Evolutionary conservation across 2,888 invertebrate species (phyloP), one percentile per base, ranked within the genome.

Genomic region (Xanthorhoe spadicearia): DNA sequence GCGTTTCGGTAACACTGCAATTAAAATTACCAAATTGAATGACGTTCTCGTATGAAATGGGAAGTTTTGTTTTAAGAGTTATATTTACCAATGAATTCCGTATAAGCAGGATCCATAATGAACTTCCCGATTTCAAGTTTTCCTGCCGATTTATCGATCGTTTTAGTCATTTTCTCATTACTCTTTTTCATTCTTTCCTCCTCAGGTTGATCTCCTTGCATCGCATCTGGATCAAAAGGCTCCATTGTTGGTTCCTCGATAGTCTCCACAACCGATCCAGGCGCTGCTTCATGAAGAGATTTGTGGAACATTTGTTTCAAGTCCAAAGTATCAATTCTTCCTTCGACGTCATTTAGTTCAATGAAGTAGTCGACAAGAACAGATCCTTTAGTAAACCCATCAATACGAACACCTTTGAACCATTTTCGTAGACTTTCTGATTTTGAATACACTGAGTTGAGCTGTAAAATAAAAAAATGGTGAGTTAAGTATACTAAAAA

Each of bases 341-440:
- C 93, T 50, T 95, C 95, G 2, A 97, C 94, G 75, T 97, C 96
- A 73, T 95, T 95, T 66, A 98, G 86, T 88, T 97, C 97, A 15
- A 98, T 96, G 74, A 97, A 96, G 83, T 97, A 98, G 84, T 98
- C 98, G 13, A 98, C 98, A 15, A 98, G 92, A 54, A 98, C 96
- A 75, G 97, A 97, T 64, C 98, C 98, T 83, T 96, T 94, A 81
- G 96, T 97, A 85, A 98, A 98, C 70, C 97, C 96, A 81, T 98
- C 98, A 71, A 98, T 97, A 73, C 96, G 95, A 68, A 98, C 95
- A 77, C 96, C 96, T 80, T 96, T 97, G 86, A 96, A 98, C 97
- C 97, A 97, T 80, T 96, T 96, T 67, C 94, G 96, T 9, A 98
- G 89, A 63, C 95, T 89, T 28, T 95, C 94, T 0, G 97, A 97